Percentiles rank a stretch among this genome's conserved stretches.
Conservation (phyloP, 2,888 invertebrate genomes). For the Synanthedon vespiformis region DNA sequence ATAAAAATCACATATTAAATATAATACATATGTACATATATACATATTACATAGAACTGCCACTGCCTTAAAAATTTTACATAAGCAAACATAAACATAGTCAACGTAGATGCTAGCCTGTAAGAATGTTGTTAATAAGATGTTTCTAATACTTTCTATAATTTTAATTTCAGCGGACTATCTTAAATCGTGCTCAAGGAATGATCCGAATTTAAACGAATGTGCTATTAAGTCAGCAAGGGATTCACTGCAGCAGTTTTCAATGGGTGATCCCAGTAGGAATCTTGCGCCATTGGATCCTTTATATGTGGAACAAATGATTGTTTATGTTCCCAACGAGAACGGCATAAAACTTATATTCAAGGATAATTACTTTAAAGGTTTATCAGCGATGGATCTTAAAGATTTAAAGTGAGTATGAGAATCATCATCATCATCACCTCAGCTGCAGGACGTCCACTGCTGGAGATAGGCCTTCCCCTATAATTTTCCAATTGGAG, state of each 20-base stretch:
- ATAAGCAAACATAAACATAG: too few species aligned
- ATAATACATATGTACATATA: too few species aligned
- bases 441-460: too few species aligned
- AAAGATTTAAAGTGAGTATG: constrained; percentile 31
- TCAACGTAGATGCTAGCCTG: too few species aligned
- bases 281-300: constrained; percentile 35
- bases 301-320: constrained; percentile 36
- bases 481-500: too few species aligned
- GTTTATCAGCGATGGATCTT: constrained; percentile 33
- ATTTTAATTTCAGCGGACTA: constrained; percentile 26
- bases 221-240: constrained; percentile 38
- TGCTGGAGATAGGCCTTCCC: too few species aligned
- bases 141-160: too few species aligned
- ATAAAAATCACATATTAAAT: too few species aligned
- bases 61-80: too few species aligned
- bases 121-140: too few species aligned
- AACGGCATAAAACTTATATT: constrained; percentile 39
- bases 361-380: constrained; percentile 39
- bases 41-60: too few species aligned
- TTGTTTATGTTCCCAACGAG: constrained; percentile 38
- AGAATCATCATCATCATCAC: too few species aligned
- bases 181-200: constrained; percentile 38
- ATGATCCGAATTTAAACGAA: constrained; percentile 39
- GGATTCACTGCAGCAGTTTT: constrained; percentile 33
- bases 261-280: constrained; percentile 30